Percentiles rank a stretch among this genome's conserved stretches.
phyloP scores from a whole-genome alignment of 1,140 invertebrate genomes.

The Riptortus pedestris region DNA sequence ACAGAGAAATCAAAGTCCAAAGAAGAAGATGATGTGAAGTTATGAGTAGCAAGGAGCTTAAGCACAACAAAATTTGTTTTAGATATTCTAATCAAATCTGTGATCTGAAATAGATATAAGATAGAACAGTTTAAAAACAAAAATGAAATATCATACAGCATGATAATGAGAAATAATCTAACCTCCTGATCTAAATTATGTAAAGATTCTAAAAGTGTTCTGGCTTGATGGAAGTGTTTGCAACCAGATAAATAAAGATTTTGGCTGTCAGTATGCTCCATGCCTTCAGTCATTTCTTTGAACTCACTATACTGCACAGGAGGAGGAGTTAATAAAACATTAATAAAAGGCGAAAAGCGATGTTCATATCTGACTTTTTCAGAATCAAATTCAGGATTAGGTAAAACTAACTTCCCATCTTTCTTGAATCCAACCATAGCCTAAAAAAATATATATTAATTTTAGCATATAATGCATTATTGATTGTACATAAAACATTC shows the following conservation, averaged over 20 bases:
- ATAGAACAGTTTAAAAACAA: neutral
- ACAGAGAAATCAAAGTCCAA: slow-evolving; percentile 84
- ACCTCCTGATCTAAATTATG: slow-evolving; percentile 70
- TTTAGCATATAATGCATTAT: too few species aligned
- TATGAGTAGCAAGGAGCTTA: slow-evolving; percentile 81
- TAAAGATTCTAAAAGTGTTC: slow-evolving; percentile 69
- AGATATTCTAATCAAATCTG: slow-evolving; percentile 70
- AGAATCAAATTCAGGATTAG: slow-evolving; percentile 79
- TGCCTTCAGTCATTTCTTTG: slow-evolving; percentile 51
- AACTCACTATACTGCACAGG: slow-evolving; percentile 81
- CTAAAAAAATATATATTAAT: slow-evolving; percentile 39
- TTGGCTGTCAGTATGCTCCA: slow-evolving; percentile 35
- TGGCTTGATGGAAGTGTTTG: slow-evolving; percentile 84
- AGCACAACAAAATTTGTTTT: slow-evolving; percentile 93
- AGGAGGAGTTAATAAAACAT: slow-evolving; percentile 74
- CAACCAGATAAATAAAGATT: slow-evolving; percentile 69
- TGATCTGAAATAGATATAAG: slow-evolving; percentile 49
- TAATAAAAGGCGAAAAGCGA: slow-evolving; percentile 73
- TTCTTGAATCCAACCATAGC: slow-evolving; percentile 60
- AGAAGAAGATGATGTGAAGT: slow-evolving; percentile 66
- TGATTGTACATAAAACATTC: too few species aligned
- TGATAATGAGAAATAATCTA: slow-evolving; percentile 30
- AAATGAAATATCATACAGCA: neutral
- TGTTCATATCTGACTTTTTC: slow-evolving; percentile 91
- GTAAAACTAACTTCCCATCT: slow-evolving; percentile 59